Evolutionary conservation across 2,888 invertebrate genomes (phyloP), one percentile per base, ranked within the genome.

Genomic region (Stegana nigrithorax): DNA sequence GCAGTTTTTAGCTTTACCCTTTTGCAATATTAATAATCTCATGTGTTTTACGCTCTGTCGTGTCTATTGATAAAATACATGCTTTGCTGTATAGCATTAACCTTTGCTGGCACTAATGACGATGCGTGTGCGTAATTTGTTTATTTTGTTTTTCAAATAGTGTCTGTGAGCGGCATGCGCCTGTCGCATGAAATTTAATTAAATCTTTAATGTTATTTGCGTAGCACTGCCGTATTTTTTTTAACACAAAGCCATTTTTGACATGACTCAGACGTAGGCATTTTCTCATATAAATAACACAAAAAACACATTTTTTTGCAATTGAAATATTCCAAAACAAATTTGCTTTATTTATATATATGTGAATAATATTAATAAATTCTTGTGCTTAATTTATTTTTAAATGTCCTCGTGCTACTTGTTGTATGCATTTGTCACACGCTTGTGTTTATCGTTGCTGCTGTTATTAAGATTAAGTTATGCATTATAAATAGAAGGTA

Each of bases 391-490:
- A 14, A 8, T 39, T 3, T 55, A 55, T 55, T 55, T 55, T 32
- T 32, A 55, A 21, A 32, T 32, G 32, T 19, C 53, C 53, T 55
- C 36, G 53, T 55, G 53, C 21, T 36, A 55, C 53, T 55, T 55
- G 53, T 55, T 55, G 50, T 26, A 50, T 14, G 1, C 12, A 23
- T 8, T 12, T 21, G 21, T 21, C 47, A 17, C 23, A 8, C 5
- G 25, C n/a, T 2, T 47, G 7, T 23, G 5, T 47, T 7, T 47
- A 23, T 21, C 21, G 5, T 8, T 45, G 19, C 2, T n/a, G 25
- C 1, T n/a, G 8, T 17, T 23, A 23, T 47, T 23, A 23, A 3
- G 12, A 8, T 23, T n/a, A 14, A 14, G 8, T n/a, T 44, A n/a
- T 44, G 44, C 8, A 17, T n/a, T n/a, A 44, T 17, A 19, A 14